Conservation (phyloP, 2,888 invertebrate genomes). For the Heliconius ismenius region DNA sequence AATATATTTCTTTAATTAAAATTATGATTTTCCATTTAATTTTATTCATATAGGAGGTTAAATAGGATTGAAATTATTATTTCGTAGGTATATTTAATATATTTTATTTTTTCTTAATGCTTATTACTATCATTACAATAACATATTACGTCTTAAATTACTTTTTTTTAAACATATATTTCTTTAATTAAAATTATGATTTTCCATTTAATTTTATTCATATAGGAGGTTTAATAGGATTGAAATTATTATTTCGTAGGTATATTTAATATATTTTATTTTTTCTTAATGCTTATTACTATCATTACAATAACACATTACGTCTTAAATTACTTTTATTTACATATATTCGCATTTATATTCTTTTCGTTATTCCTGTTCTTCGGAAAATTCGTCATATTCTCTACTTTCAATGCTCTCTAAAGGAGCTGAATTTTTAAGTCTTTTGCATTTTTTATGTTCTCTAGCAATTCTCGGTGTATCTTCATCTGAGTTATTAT, state of each 20-base stretch:
- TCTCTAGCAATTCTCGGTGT: slow-evolving; percentile 40
- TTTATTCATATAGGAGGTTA: background rate
- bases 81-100: background rate
- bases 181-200: background rate
- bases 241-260: background rate
- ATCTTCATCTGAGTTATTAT: slow-evolving; percentile 44
- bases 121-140: background rate
- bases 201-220: background rate
- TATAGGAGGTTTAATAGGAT: background rate
- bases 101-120: slow-evolving; percentile 2
- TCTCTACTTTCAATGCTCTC: slow-evolving; percentile 53
- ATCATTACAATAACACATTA: background rate
- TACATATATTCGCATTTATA: background rate
- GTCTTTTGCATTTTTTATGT: slow-evolving; percentile 40
- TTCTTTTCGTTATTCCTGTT: slow-evolving; percentile 37
- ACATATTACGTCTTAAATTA: background rate
- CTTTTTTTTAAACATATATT: background rate
- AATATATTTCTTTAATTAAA: no score
- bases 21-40: background rate
- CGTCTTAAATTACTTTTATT: background rate
- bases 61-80: background rate
- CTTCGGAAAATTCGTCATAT: slow-evolving; percentile 44
- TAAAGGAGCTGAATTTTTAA: slow-evolving; percentile 40
- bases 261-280: background rate
- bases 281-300: background rate